Base-by-base conservation (phyloP, 2,797 vertebrate genomes). In the Hemibagrus guttatus region DNA sequence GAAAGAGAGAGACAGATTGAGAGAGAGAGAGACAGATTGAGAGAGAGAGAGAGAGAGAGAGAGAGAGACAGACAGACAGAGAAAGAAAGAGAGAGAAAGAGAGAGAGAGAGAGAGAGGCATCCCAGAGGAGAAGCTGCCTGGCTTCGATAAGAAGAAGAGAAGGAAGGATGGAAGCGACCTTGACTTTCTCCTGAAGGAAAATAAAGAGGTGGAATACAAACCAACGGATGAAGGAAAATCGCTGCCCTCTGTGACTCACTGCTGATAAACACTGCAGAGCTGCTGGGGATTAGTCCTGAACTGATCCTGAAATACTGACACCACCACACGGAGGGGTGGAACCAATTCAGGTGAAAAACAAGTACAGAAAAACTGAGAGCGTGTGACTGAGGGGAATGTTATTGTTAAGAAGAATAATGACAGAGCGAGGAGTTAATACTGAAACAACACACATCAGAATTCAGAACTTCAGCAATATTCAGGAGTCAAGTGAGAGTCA, bases 81-180 rank as follows among this genome's bases (percentile, higher is more conserved):
- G 28, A 69, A 7, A 42, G 7, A 71, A 19, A 71, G 7, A 71
- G 35, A 72, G 17, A 72, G 19, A 72, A 16, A 42, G 39, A 66
- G 86, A 76, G 31, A 58, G 79, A 74, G 39, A 78, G n/a, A 56
- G 49, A 56, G 75, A 84, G 42, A 54, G 56, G 1, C 42, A 14
- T 80, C 78, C 56, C 78, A 42, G 78, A 79, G 72, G 87, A 54
- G 94, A 92, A 79, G 87, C 91, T 92, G 95, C 92, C 91, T 91
- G 74, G 76, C 85, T 81, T 91, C 86, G 95, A 96, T 96, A 96
- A 95, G 94, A 92, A 90, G 86, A 49, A 17, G 49, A 28, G 39
- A 21, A 28, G 39, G 16, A 49, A 42, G 78, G 69, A 86, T 17
- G 28, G n/a, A 79, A 85, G 16, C 71, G 91, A 85, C 87, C 86